A percentile compares a stretch with the other conserved stretches of the same genome.
phyloP scores from a whole-genome alignment of 2,797 vertebrate genomes.

The Gambelia wislizenii region DNA sequence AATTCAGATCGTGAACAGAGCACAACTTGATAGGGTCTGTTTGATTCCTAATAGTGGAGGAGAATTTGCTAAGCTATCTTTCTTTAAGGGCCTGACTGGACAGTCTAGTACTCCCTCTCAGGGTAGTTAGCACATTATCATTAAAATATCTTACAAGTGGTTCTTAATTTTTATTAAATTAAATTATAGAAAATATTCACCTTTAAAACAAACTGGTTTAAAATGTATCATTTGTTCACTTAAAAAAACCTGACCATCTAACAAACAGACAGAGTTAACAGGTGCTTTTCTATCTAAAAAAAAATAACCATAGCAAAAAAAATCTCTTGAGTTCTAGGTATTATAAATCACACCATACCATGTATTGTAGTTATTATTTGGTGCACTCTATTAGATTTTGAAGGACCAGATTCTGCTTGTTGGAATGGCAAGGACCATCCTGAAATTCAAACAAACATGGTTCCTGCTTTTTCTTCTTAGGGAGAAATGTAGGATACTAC shows the following conservation, averaged over 20 bases:
- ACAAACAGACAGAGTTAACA: not conserved
- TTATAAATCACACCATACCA: not conserved
- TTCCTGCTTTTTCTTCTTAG: too few species aligned
- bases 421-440: not conserved
- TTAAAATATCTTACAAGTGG: too few species aligned
- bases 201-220: constrained; percentile 1
- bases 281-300: not conserved
- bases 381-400: not conserved
- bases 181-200: not conserved
- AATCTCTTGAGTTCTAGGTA: not conserved
- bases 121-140: too few species aligned
- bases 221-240: not conserved
- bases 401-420: not conserved
- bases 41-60: not conserved
- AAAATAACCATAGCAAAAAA: not conserved
- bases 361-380: not conserved
- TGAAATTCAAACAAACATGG: not conserved
- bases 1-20: not conserved
- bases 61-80: too few species aligned
- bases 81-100: too few species aligned
- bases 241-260: not conserved
- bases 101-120: too few species aligned
- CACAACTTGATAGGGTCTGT: not conserved
- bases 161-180: not conserved
- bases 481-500: too few species aligned